A percentile compares a stretch with the other conserved stretches of the same genome.
These are phyloP conservation scores for Acanthopleura granulata DNA, from an alignment of 2,888 invertebrate genomes.

Conservation along the genomic window DNA sequence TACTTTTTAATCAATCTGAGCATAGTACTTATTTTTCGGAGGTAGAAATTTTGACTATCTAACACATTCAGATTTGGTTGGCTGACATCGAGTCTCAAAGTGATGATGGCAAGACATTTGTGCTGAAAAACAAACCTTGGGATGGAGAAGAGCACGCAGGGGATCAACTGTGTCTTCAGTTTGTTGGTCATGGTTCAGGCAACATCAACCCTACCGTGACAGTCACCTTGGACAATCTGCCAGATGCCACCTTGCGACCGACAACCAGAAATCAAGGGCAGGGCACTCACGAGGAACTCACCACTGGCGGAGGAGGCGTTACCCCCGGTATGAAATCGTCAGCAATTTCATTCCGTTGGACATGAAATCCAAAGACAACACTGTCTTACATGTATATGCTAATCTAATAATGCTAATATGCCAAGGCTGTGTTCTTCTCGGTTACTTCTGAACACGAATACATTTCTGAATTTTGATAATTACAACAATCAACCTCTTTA, in stretches of 20 bases:
- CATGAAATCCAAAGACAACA: too few relatives aligned
- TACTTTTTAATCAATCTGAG: too few relatives aligned
- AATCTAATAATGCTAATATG: too few relatives aligned
- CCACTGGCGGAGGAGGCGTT: neutral
- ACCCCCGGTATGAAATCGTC: neutral
- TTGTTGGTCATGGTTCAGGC: conserved; percentile 10
- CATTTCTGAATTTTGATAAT: too few relatives aligned
- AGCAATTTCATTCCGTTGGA: too few relatives aligned
- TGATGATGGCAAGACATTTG: conserved; percentile 9
- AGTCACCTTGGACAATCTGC: neutral
- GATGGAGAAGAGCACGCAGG: conserved; percentile 18
- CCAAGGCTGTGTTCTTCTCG: too few relatives aligned
- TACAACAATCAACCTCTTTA: too few relatives aligned
- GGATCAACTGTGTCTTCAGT: conserved; percentile 14
- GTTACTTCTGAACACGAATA: too few relatives aligned
- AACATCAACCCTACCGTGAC: conserved; percentile 22
- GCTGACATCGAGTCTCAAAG: conserved; percentile 3
- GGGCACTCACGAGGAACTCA: neutral
- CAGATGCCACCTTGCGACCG: neutral
- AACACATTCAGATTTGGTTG: conserved; percentile 22
- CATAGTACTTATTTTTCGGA: too few relatives aligned
- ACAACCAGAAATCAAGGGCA: neutral
- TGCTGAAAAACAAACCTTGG: conserved; percentile 26
- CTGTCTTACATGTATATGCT: too few relatives aligned
- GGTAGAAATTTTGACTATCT: too few relatives aligned